phyloP scores from a whole-genome alignment of 1,140 invertebrate genomes.

The Callitettix versicolor region DNA sequence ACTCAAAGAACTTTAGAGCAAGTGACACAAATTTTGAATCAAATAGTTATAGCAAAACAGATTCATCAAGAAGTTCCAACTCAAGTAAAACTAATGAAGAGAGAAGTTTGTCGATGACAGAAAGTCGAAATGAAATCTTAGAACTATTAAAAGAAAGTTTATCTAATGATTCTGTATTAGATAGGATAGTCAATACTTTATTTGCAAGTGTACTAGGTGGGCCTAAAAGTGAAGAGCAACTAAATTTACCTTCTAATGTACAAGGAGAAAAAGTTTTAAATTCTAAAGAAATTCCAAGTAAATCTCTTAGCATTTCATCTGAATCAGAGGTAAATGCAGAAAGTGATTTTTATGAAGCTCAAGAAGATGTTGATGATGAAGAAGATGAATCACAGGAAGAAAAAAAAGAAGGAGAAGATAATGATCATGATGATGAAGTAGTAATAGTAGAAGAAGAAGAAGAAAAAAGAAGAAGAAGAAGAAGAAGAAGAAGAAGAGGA shows the following conservation, averaged over 20 bases:
- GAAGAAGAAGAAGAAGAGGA: conserved; percentile 7
- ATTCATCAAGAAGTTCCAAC: conserved; percentile 2
- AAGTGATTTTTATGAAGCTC: conserved; percentile 15
- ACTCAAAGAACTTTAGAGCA: too few species aligned
- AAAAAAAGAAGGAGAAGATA: neutral
- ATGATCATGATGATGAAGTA: neutral
- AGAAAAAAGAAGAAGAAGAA: conserved; percentile 14
- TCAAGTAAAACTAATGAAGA: conserved; percentile 3
- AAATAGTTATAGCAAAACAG: too few species aligned
- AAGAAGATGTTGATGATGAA: conserved; percentile 14
- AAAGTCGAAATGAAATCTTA: conserved; percentile 20
- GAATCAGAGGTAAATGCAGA: conserved; percentile 14
- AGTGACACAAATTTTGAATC: too few species aligned
- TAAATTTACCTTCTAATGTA: too few species aligned
- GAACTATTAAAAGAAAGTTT: conserved; percentile 22
- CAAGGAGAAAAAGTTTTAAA: too few species aligned
- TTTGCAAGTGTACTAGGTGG: conserved; percentile 21
- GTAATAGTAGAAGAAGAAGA: neutral
- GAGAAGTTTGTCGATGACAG: conserved; percentile 13
- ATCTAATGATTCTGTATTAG: conserved; percentile 21
- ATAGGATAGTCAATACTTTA: conserved; percentile 21
- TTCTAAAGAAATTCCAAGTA: too few species aligned
- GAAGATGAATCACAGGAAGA: neutral
- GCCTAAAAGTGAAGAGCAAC: too few species aligned
- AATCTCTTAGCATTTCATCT: conserved; percentile 13